Evolutionary conservation across 2,888 invertebrate genomes (phyloP), one percentile per base, ranked within the genome.

Genomic region (Azorinus chamasolen): DNA sequence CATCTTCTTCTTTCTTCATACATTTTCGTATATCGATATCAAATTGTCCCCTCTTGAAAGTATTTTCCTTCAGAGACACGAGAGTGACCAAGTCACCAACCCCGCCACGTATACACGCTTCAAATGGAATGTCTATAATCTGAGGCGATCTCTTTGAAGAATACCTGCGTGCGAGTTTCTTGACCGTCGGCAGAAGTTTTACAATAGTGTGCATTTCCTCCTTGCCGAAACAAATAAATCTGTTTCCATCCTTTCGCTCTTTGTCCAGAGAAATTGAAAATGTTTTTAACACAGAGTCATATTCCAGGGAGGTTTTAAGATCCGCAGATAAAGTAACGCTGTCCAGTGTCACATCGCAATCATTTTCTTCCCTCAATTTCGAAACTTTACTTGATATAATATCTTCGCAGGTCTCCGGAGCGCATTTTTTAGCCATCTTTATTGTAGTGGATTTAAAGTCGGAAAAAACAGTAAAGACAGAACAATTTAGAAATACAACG

Each of bases 1-100:
- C 12, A 8, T 22, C 57, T 2, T 57, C 57, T 37, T 61, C 61
- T 32, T 48, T 61, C 27, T 48, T 48, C 3, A 27, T 12, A 20
- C 61, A 61, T 61, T 50, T 61, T 22, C 61, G 46, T 2, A 61
- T 46, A 32, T 61, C 61, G 6, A 61, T 16, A n/a, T 61, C 61
- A 32, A 61, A 37, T 25, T 16, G 27, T 41, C 61, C 61, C 32
- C 48, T 48, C 27, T 61, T 61, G 48, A 18, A 61, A 25, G 48
- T 50, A 48, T 61, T 61, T 39, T 61, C 61, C 20, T 61, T 48
- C 37, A 61, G 14, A 8, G 48, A 61, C 46, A 63, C 12, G 14
- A 63, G 22, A 2, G 53, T 51, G 14, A 41, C 25, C 39, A 63
- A 16, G 10, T 63, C 63, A 12, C 63, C 53, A n/a, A 63, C 41